A percentile compares a stretch with the other conserved stretches of the same genome.
These are phyloP conservation scores for Misgurnus anguillicaudatus DNA, from an alignment of 2,113 vertebrate genomes.

Conservation along the genomic window DNA sequence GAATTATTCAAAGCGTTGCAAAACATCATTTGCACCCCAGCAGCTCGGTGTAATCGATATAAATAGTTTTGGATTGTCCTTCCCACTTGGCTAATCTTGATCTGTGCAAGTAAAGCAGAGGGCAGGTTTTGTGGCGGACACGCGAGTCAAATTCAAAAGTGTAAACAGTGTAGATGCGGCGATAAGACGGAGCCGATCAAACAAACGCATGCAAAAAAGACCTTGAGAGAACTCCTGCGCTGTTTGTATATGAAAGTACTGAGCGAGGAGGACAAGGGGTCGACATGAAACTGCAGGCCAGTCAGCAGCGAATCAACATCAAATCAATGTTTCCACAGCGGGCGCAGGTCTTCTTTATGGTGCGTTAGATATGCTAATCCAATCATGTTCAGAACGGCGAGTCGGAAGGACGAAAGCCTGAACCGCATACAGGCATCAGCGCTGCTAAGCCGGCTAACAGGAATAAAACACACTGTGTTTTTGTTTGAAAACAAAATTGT, in stretches of 20 bases:
- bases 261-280: not conserved
- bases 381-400: conserved; percentile 26
- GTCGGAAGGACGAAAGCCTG: not conserved
- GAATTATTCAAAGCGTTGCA: conserved; percentile 51
- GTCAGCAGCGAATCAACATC: conserved; percentile 28
- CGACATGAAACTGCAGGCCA: conserved; percentile 8
- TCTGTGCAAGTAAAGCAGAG: conserved; percentile 3
- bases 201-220: conserved; percentile 11
- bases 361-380: conserved; percentile 29
- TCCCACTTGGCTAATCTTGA: conserved; percentile 14
- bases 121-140: not conserved
- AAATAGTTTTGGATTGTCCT: conserved; percentile 42
- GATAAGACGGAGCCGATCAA: not conserved
- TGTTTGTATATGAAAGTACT: conserved; percentile 15
- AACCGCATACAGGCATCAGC: not conserved
- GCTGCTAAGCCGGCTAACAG: conserved; percentile 23
- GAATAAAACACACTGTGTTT: not conserved
- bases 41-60: conserved; percentile 50
- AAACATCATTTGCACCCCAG: conserved; percentile 50
- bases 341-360: not conserved
- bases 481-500: conserved; percentile 43
- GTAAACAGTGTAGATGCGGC: not conserved
- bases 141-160: not conserved
- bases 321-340: conserved; percentile 32
- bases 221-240: conserved; percentile 2